Evolutionary conservation across 2,113 vertebrate species (phyloP), one percentile per base, ranked within the genome.

Genomic region (Acrocephalus arundinaceus): DNA sequence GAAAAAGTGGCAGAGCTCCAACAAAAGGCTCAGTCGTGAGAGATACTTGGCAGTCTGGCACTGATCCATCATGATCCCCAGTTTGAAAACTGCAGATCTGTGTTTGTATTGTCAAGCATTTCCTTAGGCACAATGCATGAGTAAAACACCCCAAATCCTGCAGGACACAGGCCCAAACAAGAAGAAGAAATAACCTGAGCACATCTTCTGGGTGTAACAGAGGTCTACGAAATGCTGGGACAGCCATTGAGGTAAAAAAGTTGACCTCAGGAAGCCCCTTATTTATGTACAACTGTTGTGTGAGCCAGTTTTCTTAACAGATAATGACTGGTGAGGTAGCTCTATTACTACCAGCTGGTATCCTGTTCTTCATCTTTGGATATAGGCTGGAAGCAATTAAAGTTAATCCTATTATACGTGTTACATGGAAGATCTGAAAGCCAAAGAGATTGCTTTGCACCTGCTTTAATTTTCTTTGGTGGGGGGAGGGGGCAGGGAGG

Each of bases 331-430:
- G 31, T 67, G 80, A 89, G 67, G 82, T 86, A 68, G 49, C 49
- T 95, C 45, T 82, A 1, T 78, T 95, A 31, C 62, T 88, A 62
- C 55, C 82, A 87, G 81, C 84, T 93, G 78, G 73, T 94, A 81
- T 85, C 85, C 27, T 81, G 37, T 55, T 85, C 82, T 91, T 65
- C 68, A 73, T 90, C 87, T 94, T 67, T 85, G 93, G 92, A 68
- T 86, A 90, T 6, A 87, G 46, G 28, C 55, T 86, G 82, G 62
- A 95, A 96, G 73, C 85, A 95, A 91, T 97, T 97, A 88, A 82
- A 91, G 52, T 75, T 93, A 93, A 95, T 96, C 88, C 58, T 94
- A 39, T 93, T 91, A 85, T 45, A 73, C 35, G 85, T 88, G 58
- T 43, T 90, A 89, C 73, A 54, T 59, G 70, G 87, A 94, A 91